Base-by-base conservation (phyloP, 2,888 invertebrate species). In the Drosophila fungiperda region DNA sequence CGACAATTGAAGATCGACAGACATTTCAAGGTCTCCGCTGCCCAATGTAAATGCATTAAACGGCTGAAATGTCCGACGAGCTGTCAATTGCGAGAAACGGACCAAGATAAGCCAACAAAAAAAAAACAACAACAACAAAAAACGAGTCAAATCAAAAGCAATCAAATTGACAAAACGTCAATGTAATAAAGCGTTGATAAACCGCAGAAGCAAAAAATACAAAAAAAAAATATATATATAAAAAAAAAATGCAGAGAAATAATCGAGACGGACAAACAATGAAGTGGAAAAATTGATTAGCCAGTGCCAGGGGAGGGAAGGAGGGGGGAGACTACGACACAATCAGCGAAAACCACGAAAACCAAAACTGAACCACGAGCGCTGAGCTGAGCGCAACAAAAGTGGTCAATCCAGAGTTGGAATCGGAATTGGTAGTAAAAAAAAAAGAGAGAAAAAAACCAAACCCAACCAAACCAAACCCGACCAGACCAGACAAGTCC, bases 81-180 rank as follows among this genome's bases (percentile, higher is more conserved):
- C 81, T 71, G 78, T 78, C 80, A 78, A 64, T 59, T 59, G 45
- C 49, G 48, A 23, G 36, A 40, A 61, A 35, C 60, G 36, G 12
- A 23, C 52, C n/a, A 65, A 63, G 63, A 67, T 40, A 23, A 58
- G 42, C 45, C 48, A 50, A 54, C 32, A 69, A 78, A 65, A 29
- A 29, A 78, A 65, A 78, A 26, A 26, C 26, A 42, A 42, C 11
- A 6, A 12, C n/a, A 20, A 1, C 38, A 23, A 20, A 55, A 55
- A 38, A n/a, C 49, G 38, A 78, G 67, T 76, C 78, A 88, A 91
- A 89, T 90, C 90, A 90, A 90, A 89, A 87, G 90, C 90, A 91
- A 90, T 91, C 91, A 91, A 90, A 91, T 91, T 91, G 91, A 91
- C 91, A 91, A 90, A 91, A 90, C 88, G 91, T 91, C 91, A 91